Evolutionary conservation across 2,797 vertebrate species (phyloP), one percentile per base, ranked within the genome.

Genomic region (Enteromius paludinosus): DNA sequence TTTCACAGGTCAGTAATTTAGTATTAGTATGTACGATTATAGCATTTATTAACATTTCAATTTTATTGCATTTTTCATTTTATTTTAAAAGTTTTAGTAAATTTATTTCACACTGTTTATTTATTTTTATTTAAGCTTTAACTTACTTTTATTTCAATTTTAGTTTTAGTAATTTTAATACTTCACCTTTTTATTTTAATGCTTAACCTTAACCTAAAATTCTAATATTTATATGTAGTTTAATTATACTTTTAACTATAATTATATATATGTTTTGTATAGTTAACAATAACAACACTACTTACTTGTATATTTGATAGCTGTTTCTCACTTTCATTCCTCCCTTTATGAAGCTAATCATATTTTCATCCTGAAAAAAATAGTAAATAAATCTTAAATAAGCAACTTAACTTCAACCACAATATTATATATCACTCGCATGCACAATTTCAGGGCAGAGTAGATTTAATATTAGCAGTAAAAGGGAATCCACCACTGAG

Each of bases 331-430:
- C 97, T 96, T 97, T 99, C 92, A 99, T 98, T 87, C 98, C 97
- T 0, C 98, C 97, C 94, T 98, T 99, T 89, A 98, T 97, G 89
- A 99, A 99, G 91, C 96, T 99, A 90, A 99, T 97, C 98, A 99
- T 99, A 91, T 97, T 99, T 93, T 99, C 98, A 91, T 99, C 98
- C 98, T 99, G 90, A 83, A 83, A 80, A 10, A 23, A 81, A 64
- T 4, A 35, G 68, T 18, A 74, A 23, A 61, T 12, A 65, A 23
- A 77, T 25, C 35, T 69, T 30, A 41, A 8, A 80, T 30, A 62
- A 62, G 4, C 66, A 45, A 17, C 25, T 68, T 14, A 45, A 23
- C 65, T 69, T 20, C 28, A 14, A 18, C 10, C 6, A 59, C 35
- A 47, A 56, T 33, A 25, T 49, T 41, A 68, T 4, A 20, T 68